phyloP scores from a whole-genome alignment of 2,113 vertebrate species.

The Bungarus multicinctus region DNA sequence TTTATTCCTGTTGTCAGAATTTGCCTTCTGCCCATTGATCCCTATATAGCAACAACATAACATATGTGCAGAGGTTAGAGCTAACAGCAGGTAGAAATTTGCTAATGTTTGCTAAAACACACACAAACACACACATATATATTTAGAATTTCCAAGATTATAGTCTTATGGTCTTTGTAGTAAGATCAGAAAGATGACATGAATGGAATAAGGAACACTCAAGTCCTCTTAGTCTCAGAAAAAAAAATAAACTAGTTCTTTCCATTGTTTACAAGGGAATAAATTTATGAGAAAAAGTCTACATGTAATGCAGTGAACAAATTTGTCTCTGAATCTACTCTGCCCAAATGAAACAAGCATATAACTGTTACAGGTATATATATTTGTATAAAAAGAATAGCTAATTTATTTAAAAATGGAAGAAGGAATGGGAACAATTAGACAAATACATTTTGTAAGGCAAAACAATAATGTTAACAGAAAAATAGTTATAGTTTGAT shows the following conservation, averaged over 20 bases:
- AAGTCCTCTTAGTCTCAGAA: not conserved
- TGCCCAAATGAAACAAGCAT: not conserved
- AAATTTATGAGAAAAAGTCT: not conserved
- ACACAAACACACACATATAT: not conserved
- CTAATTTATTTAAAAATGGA: not conserved
- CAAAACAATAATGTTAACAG: not conserved
- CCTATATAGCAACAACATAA: not conserved
- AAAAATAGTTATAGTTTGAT: not conserved
- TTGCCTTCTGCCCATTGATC: not conserved
- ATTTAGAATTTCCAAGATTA: not conserved
- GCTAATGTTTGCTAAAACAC: not conserved
- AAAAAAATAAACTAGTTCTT: not conserved
- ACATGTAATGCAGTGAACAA: not conserved
- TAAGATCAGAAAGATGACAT: not conserved
- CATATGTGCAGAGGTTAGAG: not conserved
- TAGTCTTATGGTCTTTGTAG: not conserved
- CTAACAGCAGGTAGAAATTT: not conserved
- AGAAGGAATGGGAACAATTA: not conserved
- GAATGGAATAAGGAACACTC: not conserved
- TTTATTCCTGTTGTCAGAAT: not conserved
- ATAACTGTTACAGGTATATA: not conserved
- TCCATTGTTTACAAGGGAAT: not conserved
- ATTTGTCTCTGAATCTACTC: not conserved
- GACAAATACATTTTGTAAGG: not conserved
- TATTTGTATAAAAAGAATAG: not conserved